Base-by-base conservation (phyloP, 2,113 vertebrate species). In the Chaenocephalus aceratus region DNA sequence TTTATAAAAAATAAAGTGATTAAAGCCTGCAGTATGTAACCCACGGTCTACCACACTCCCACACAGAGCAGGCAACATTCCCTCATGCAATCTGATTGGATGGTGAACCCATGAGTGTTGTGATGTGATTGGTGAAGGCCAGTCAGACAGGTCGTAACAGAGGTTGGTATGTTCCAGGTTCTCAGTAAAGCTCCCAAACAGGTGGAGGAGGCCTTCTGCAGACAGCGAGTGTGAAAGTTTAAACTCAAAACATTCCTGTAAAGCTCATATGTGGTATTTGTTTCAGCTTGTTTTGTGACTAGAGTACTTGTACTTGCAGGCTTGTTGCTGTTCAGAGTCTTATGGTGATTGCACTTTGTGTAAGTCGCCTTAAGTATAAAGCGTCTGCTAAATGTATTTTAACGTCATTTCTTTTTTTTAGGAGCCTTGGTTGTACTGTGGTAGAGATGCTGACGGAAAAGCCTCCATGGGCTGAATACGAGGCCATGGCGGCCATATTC, bases 401-500 rank as follows among this genome's bases (percentile, higher is more conserved):
- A 41, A 41, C 2, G 26, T 26, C 26, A 26, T 41, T 41, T 41
- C 30, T 30, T 30, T 41, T 41, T 41, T 41, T 41, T 41, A 99
- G 98, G 98, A 99, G 98, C 2, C 96, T 99, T 14, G 98, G 96
- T 79, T 99, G 98, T 90, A 99, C 98, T 1, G 98, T 99, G 15
- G 98, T 99, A 87, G 98, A 99, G 94, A 99, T 99, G 98, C 94
- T 99, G 73, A 99, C 98, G 0, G 97, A 99, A 90, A 97, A 97
- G 77, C 98, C 98, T 2, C 98, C 98, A 0, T 99, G 98, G 98
- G 97, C 98, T 0, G 98, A 99, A 91, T 99, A 96, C 0, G 98
- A 99, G 94, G 98, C 98, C 57, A 99, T 99, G 98, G 98, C 98
- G 53, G 98, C 98, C 95, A 99, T 99, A 94, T 99, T 99, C 92